phyloP scores from a whole-genome alignment of 2,797 vertebrate species.

The Anolis apletophallus region DNA sequence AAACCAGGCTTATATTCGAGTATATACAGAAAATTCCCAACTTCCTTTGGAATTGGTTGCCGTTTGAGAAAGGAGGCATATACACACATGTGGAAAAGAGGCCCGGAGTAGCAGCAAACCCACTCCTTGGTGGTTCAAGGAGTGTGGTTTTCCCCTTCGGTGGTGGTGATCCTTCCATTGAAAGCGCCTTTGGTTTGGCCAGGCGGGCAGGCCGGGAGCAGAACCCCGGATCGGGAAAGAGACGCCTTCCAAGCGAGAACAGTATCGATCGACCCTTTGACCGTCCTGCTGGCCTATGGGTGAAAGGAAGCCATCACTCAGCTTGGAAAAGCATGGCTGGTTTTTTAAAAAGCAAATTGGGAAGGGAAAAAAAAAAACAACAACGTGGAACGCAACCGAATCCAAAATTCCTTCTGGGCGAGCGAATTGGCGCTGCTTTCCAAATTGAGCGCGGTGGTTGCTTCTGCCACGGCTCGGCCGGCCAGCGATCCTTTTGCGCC shows the following conservation, averaged over 20 bases:
- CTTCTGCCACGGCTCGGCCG: too few species aligned
- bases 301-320: slow-evolving; percentile 74
- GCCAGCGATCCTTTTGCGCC: too few species aligned
- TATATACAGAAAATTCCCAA: slow-evolving; percentile 49
- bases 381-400: too few species aligned
- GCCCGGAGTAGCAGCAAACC: not conserved
- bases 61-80: not conserved
- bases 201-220: slow-evolving; percentile 16
- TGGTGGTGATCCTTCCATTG: slow-evolving; percentile 82
- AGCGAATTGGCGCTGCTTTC: too few species aligned
- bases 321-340: slow-evolving; percentile 57
- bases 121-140: slow-evolving; percentile 49
- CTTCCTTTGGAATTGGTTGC: slow-evolving; percentile 58
- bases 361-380: too few species aligned
- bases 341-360: slow-evolving; percentile 6
- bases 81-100: too few species aligned
- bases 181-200: slow-evolving; percentile 34
- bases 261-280: slow-evolving; percentile 66
- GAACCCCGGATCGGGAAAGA: slow-evolving; percentile 24
- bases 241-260: slow-evolving; percentile 63
- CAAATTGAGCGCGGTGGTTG: too few species aligned
- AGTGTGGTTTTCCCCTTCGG: slow-evolving; percentile 48
- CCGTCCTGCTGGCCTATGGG: slow-evolving; percentile 84
- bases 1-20: too few species aligned
- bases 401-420: too few species aligned